Evolutionary conservation across 2,888 invertebrate genomes (phyloP), one percentile per base, ranked within the genome.

Genomic region (Plebejus anna): DNA sequence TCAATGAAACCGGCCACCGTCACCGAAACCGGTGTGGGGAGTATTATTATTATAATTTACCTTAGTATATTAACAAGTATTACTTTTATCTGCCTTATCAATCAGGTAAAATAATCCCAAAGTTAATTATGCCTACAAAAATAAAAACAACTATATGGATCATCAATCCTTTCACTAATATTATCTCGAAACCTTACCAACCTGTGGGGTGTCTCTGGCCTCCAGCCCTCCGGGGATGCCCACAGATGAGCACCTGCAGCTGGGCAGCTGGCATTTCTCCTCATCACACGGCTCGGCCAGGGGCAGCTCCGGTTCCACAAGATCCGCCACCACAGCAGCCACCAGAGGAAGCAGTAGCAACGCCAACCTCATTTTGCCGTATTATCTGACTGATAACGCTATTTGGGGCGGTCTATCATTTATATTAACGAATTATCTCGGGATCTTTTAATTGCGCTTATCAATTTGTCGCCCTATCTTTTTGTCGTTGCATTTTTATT

Each of bases 201-300:
- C 94, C 87, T 94, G 94, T n/a, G 94, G 94, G 36, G 89, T 90
- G 75, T 91, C 82, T 11, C 82, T 80, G 1, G 83, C 77, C 13
- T 80, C 76, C 55, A 94, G 82, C 3, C 82, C 84, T 75, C 86
- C 90, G 28, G 94, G 94, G 77, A 91, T 89, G 4, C 83, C 81
- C 0, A 85, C 84, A 4, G 84, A 82, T 3, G 91, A 87, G 81
- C 95, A 95, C 73, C 89, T 85, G 81, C 95, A 95, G 76, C 86
- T 80, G 1, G 95, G 95, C 32, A 90, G 83, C 72, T 85, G 81
- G 81, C 95, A 95, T 32, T 81, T 80, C 47, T 81, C 80, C n/a
- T 80, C 75, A 78, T 84, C 79, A 80, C 90, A 90, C 70, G 81
- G 76, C 38, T 82, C 78, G 22, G 87, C 86, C 66, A 82, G 77